Base-by-base conservation (phyloP, 2,113 vertebrate genomes). In the Strigops habroptila region DNA sequence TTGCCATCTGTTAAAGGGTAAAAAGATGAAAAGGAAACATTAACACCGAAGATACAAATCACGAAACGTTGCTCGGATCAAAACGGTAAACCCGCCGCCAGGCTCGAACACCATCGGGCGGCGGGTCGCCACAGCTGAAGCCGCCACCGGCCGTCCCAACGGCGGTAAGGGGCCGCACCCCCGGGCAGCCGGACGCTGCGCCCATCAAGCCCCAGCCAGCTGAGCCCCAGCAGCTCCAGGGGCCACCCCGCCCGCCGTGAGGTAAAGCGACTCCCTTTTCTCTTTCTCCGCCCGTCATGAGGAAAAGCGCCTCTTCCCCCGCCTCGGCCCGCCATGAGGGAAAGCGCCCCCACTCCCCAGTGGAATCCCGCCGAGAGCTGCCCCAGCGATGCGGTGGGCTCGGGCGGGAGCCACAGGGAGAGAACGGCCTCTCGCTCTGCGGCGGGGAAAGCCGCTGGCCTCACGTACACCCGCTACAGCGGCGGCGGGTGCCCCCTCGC, bases 1-100 rank as follows among this genome's bases (percentile, higher is more conserved):
- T 62, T 67, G 93, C 96, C 98, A 98, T 97, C 98, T 98, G 95
- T 39, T 53, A 15, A 85, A 70, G 28, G 44, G 31, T 51, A 84
- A 18, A 64, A 70, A 65, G 35, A 69, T 2, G 9, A 23, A 76
- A 89, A 53, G 19, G 2, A 70, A 60, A 51, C 23, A 28, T 53
- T 11, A 78, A 10, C 31, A 28, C 14, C 21, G 14, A 11, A 37
- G 33, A 67, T 0, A 22, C 0, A 18, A 12, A 28, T 1, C 30
- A 24, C 0, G 1, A 11, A 18, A 17, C 24, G 9, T 1, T 25
- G 8, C 21, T 15, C 35, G 14, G 33, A 59, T 35, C 33, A 59
- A 59, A 59, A 35, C 14, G 22, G 22, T 21, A 16, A 35, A 59
- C 14, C 9, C 22, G 33, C 33, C 57, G 13, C 33, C 33, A 59